Conservation (phyloP, 1,140 invertebrate genomes). For the Carcinoscorpius rotundicauda region DNA sequence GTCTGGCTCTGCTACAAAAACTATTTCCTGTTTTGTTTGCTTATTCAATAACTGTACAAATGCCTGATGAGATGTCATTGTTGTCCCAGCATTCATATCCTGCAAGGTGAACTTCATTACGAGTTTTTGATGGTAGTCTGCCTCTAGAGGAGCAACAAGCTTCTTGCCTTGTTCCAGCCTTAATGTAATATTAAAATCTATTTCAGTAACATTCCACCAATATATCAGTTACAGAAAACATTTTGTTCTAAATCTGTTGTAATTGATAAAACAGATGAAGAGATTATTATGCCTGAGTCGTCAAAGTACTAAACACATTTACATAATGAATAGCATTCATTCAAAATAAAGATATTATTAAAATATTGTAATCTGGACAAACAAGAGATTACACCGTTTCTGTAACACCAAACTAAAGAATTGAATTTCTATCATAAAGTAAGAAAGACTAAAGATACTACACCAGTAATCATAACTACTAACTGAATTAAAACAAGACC, state of each 20-base stretch:
- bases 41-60: slow-evolving; percentile 65
- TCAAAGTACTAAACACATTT: too few species aligned
- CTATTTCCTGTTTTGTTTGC: slow-evolving; percentile 55
- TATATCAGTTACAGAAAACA: too few species aligned
- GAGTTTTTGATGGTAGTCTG: slow-evolving; percentile 80
- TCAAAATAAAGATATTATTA: too few species aligned
- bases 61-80: slow-evolving; percentile 75
- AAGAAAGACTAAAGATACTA: neutral
- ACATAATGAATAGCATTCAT: too few species aligned
- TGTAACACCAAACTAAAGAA: neutral
- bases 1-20: slow-evolving; percentile 88
- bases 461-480: neutral
- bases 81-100: slow-evolving; percentile 51
- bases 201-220: too few species aligned
- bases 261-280: too few species aligned
- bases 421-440: slow-evolving; percentile 3
- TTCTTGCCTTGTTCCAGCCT: slow-evolving; percentile 54
- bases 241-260: too few species aligned
- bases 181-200: too few species aligned
- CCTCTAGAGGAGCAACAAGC: slow-evolving; percentile 48
- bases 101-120: slow-evolving; percentile 65
- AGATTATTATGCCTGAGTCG: too few species aligned
- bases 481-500: slow-evolving; percentile 8
- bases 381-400: slow-evolving; percentile 3
- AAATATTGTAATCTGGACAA: too few species aligned